Evolutionary conservation across 2,888 invertebrate species (phyloP), one percentile per base, ranked within the genome.

Genomic region (Nemotelus pantherinus): DNA sequence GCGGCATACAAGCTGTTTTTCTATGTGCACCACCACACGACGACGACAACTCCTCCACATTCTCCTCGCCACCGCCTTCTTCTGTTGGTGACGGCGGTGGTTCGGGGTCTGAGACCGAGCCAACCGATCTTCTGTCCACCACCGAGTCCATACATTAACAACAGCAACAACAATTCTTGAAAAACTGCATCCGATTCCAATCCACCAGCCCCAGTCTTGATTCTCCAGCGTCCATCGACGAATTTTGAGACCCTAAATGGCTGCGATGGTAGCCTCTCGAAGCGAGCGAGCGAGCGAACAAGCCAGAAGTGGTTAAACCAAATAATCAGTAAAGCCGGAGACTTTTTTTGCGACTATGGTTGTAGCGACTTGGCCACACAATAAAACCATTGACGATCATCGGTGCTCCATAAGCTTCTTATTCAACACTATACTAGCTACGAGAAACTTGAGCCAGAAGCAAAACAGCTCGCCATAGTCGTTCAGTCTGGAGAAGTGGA

Each of bases 1-100:
- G 80, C 79, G 78, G 80, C 79, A 80, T 80, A 77, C 71, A 67
- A 76, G 76, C 76, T 50, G 75, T 41, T 75, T 75, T 50, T 9
- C 64, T 64, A 64, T 50, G 64, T 64, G 64, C 63, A 25, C 25
- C 25, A 25, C 25, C 25, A 75, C 71, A 50, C 70, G 70, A 70
- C 25, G 25, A 25, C 25, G 25, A 25, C 25, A 1, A 25, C 25
- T 25, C 25, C 60, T 74, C 47, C 72, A 72, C 72, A 58, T 63
- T 74, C 47, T 45, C 63, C 72, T 72, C 58, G 41, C 43, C 58
- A 60, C 74, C 74, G 50, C 47, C 53, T 50, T 39, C 68, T 53
- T 53, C 53, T 53, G 53, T 53, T 53, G 53, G 1, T 53, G 53
- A 39, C 55, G 70, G 10, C 25, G 25, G 25, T 25, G 25, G 1